Evolutionary conservation across 2,113 vertebrate species (phyloP), one percentile per base, ranked within the genome.

Genomic region (Onychostruthus taczanowskii): DNA sequence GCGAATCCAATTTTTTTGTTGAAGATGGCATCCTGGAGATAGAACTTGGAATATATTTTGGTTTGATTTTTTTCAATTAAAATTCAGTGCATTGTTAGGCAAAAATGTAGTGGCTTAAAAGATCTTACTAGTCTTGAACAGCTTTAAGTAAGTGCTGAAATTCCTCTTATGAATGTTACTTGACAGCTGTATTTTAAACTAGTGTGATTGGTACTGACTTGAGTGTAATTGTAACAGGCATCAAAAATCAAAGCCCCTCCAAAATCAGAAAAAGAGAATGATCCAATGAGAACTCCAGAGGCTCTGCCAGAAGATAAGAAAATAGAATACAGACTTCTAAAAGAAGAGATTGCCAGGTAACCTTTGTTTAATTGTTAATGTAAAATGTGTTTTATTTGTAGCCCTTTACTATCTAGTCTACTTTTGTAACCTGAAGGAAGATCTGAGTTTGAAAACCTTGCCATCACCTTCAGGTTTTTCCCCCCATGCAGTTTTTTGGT

Each of bases 211-310:
- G 13, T 81, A 58, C 19, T 94, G 43, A 85, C 35, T 83, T 77
- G 30, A 82, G 70, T 59, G 26, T 84, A 0, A 2, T 86, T 96
- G 66, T 96, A 94, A 95, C 96, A 99, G 99, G 99, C 99, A 22
- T 98, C 99, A n/a, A 99, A 99, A 97, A 98, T 99, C 3, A 99
- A 99, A 97, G 96, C 97, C 16, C 98, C 98, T 46, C 98, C 98
- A 27, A 98, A 98, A 73, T 98, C 98, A 18, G 99, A 99, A 96
- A 99, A 99, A 97, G 99, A 99, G 98, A 99, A 99, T 94, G 98
- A 99, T 96, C 99, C 99, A 2, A 97, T 99, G 84, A 97, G 98
- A 95, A 99, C 98, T 26, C 98, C 98, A 27, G 99, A 99, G 53
- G 97, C 98, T 37, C 81, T 99, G 21, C 98, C 98, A 33, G 99